Evolutionary conservation across 2,797 vertebrate genomes (phyloP), one percentile per base, ranked within the genome.

Genomic region (Anabacerthia variegaticeps): DNA sequence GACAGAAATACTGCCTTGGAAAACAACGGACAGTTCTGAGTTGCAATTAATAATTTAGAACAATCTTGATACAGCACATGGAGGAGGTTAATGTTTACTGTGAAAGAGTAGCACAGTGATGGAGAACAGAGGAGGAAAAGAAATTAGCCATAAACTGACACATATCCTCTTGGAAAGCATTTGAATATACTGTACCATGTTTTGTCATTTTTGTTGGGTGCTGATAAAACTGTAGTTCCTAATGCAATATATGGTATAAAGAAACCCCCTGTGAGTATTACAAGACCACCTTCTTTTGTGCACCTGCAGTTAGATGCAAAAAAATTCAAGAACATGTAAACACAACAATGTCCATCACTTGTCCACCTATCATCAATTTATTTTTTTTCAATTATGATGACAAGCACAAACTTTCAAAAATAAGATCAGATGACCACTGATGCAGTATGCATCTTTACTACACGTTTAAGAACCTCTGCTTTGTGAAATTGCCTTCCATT

Each of bases 371-470:
- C 32, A 62, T 15, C 12, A 39, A 8, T 68, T 78, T 61, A 26
- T 44, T 49, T 73, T 73, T 74, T 87, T 72, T 22, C 23, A 46
- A 15, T 46, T 85, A 62, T 5, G 3, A 82, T 44, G 41, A 26
- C 24, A 96, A 79, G 14, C 16, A 88, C 9, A 21, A 59, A 27
- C 19, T 91, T 68, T 75, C 10, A 73, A 75, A 95, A 67, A 27
- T 10, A 52, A n/a, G 7, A 65, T 67, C 36, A 78, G 58, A 32
- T 0, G 17, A 75, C 23, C 37, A 51, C 24, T 4, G 14, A 76
- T 3, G 7, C 14, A 28, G n/a, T 37, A 20, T 3, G 10, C 0
- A 0, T 73, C 39, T 75, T 82, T 14, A 78, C 8, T 26, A 34
- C 1, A 1, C 0, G 0, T 30, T 39, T 67, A 67, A 77, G 44